These are phyloP conservation scores for Coregonus suidteri DNA, from an alignment of 2,797 vertebrate genomes.

Conservation along the genomic window DNA sequence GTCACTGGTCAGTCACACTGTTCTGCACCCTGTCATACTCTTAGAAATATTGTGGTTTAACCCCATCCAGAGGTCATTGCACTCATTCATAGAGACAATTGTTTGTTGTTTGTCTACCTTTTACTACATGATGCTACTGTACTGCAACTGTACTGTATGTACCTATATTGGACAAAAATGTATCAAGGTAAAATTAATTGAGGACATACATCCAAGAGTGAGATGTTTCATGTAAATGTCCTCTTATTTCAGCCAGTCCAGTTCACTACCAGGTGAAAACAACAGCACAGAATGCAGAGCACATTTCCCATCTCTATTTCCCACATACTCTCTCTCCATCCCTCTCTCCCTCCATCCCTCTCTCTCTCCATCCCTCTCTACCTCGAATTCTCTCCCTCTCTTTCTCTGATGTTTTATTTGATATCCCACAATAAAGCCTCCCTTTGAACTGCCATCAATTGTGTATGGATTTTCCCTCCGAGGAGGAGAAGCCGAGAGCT, in stretches of 20 bases:
- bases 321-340: constrained; percentile 45
- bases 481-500: constrained; percentile 79
- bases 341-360: constrained; percentile 38
- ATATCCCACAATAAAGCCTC: constrained; percentile 81
- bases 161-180: constrained; percentile 51
- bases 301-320: constrained; percentile 35
- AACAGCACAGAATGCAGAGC: constrained; percentile 70
- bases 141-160: too few relatives aligned
- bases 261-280: constrained; percentile 71
- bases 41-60: constrained; percentile 64
- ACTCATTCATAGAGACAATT: background rate
- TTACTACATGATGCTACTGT: too few relatives aligned
- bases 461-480: constrained; percentile 81
- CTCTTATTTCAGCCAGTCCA: constrained; percentile 62
- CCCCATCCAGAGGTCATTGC: constrained; percentile 35
- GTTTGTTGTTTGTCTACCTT: background rate
- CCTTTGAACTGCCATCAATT: constrained; percentile 80
- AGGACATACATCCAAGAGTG: background rate
- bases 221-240: constrained; percentile 41
- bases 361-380: constrained; percentile 65
- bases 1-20: background rate
- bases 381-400: constrained; percentile 49
- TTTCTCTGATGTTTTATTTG: constrained; percentile 80
- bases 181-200: constrained; percentile 37
- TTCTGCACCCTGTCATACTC: constrained; percentile 62